Evolutionary conservation across 2,113 vertebrate species (phyloP).

Genomic region (Empidonax alnorum): DNA sequence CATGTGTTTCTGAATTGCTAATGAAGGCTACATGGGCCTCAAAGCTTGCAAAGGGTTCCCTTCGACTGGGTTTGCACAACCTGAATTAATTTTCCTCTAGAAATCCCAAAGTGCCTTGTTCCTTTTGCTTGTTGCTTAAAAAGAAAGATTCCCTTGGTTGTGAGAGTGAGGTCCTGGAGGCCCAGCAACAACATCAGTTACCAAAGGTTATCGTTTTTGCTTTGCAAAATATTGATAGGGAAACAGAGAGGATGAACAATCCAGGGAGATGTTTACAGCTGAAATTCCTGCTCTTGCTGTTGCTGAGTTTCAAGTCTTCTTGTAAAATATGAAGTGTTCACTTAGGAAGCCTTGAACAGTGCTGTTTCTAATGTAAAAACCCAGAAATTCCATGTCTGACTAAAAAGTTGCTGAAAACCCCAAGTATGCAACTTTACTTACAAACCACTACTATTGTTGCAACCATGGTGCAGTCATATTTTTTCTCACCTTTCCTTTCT

Average conservation of each 20-base stretch:
- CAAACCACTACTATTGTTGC: neutral
- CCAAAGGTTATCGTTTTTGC: neutral
- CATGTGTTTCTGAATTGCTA: conserved; percentile 8
- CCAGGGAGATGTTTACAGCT: neutral
- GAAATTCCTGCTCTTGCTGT: neutral
- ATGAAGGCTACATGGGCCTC: neutral
- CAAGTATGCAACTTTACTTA: neutral
- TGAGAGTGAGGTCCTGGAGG: neutral
- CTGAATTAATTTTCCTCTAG: neutral
- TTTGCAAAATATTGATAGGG: conserved; percentile 14
- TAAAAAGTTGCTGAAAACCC: neutral
- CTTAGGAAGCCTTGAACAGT: neutral
- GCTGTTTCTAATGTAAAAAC: neutral
- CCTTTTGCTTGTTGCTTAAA: neutral
- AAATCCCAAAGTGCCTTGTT: neutral
- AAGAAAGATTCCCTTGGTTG: neutral
- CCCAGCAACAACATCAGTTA: neutral
- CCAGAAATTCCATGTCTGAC: neutral
- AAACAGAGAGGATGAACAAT: neutral
- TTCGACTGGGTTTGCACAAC: neutral
- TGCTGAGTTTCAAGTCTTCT: neutral
- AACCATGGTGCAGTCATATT: neutral
- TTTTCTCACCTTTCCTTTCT: neutral
- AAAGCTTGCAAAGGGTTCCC: neutral
- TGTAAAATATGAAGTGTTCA: neutral